Base-by-base conservation (phyloP, 2,113 vertebrate genomes). In the Sapayoa aenigma region DNA sequence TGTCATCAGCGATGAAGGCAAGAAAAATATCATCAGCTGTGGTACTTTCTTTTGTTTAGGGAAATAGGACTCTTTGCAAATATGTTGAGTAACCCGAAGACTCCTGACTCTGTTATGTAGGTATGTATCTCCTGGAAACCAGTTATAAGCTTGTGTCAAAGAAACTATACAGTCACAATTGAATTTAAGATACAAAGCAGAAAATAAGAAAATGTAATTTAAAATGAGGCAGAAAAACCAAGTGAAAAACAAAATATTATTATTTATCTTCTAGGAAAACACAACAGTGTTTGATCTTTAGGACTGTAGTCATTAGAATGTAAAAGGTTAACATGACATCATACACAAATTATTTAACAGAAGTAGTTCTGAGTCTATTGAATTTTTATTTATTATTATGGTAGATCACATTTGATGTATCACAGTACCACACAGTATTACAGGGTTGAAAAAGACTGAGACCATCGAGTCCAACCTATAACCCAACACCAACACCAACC, bases 41-140 rank as follows among this genome's bases (percentile, higher is more conserved):
- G 6, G 5, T 27, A 69, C n/a, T 83, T 25, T 47, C 17, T 87
- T 63, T 21, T 56, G 49, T 65, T 79, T 60, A 75, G 17, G 41
- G 37, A 76, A 91, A 24, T 5, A 72, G n/a, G 13, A 50, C 18
- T 63, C 41, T 83, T 83, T 50, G 12, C 21, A 92, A 80, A 77
- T 63, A 42, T 8, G 7, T 31, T 53, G 18, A 78, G 19, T 58
- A 84, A 69, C 35, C 8, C 27, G 35, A 66, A 53, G 53, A 35
- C 28, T 82, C 16, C 41, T 46, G 17, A 28, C 31, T 75, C 14
- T 28, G 15, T 49, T 59, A 23, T 15, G 21, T 39, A 28, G 11
- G 4, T 25, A 9, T 11, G 8, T 47, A 10, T 4, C 11, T 46
- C 6, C 9, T 1, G 1, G 20, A 14, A 72, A 24, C 9, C 22